These are phyloP conservation scores for Chrysomallon squamiferum DNA, from an alignment of 1,140 invertebrate species.

Conservation along the genomic window DNA sequence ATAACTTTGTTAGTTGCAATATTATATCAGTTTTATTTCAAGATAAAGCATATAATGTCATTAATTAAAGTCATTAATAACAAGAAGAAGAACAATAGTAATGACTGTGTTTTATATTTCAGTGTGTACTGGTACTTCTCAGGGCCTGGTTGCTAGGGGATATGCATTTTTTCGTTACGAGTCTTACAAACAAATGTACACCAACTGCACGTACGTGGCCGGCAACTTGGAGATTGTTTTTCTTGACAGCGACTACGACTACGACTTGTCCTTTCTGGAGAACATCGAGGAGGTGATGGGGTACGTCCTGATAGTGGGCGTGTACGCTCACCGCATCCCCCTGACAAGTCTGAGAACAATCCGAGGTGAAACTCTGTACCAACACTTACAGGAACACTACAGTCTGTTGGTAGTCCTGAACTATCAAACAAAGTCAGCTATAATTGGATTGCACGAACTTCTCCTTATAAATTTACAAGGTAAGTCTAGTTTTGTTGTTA, in stretches of 20 bases:
- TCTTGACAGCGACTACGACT: slow-evolving; percentile 30
- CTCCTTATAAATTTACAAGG: slow-evolving; percentile 86
- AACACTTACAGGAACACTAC: slow-evolving; percentile 33
- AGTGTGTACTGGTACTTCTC: slow-evolving; percentile 56
- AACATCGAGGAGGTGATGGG: slow-evolving; percentile 94
- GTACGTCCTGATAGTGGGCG: slow-evolving; percentile 94
- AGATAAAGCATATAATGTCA: no score
- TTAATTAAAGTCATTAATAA: no score
- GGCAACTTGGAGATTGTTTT: slow-evolving; percentile 89
- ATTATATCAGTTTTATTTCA: no score
- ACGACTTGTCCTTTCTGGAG: slow-evolving; percentile 89
- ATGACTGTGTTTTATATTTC: slow-evolving; percentile 23
- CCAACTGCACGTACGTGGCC: slow-evolving; percentile 97
- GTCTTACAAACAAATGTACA: slow-evolving; percentile 89
- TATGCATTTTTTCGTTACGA: slow-evolving; percentile 89
- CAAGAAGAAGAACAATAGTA: no score
- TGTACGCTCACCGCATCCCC: slow-evolving; percentile 83
- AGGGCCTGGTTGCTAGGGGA: slow-evolving; percentile 58
- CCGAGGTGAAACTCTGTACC: slow-evolving; percentile 89
- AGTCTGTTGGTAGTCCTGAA: slow-evolving; percentile 59
- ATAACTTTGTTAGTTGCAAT: no score
- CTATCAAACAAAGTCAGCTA: slow-evolving; percentile 29
- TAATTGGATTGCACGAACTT: slow-evolving; percentile 75
- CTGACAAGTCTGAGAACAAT: slow-evolving; percentile 93
- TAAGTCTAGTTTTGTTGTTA: slow-evolving; percentile 53